phyloP scores from a whole-genome alignment of 1,140 invertebrate species.

The Bombus superbus region DNA sequence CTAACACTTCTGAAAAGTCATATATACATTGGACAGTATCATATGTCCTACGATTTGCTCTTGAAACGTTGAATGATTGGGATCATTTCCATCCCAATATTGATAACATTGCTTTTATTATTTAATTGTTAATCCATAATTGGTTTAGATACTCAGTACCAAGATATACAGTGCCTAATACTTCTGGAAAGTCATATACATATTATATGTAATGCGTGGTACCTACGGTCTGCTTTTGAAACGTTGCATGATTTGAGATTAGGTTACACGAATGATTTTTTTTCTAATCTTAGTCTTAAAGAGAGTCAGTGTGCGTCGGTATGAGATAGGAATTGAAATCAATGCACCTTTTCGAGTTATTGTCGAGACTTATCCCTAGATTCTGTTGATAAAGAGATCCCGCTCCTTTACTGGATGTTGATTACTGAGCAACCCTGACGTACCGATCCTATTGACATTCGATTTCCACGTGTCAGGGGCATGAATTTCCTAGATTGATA shows the following conservation, averaged over 20 bases:
- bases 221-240: neutral
- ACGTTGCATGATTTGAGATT: constrained; percentile 1
- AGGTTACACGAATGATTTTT: neutral
- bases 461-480: neutral
- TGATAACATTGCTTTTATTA: constrained; percentile 35
- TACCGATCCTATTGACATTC: constrained; percentile 22
- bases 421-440: constrained; percentile 32
- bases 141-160: neutral
- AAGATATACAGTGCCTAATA: neutral
- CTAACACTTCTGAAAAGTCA: neutral
- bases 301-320: neutral
- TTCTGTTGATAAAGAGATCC: constrained; percentile 37
- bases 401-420: constrained; percentile 26
- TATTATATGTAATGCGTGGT: neutral
- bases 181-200: neutral
- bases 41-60: neutral
- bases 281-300: constrained; percentile 20
- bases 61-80: constrained; percentile 14
- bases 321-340: constrained; percentile 8
- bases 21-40: neutral
- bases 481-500: neutral
- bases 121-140: constrained; percentile 40
- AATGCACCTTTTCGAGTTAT: constrained; percentile 12
- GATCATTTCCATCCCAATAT: constrained; percentile 34
- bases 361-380: neutral